phyloP scores from a whole-genome alignment of 2,113 vertebrate species.

The Heteronetta atricapilla region DNA sequence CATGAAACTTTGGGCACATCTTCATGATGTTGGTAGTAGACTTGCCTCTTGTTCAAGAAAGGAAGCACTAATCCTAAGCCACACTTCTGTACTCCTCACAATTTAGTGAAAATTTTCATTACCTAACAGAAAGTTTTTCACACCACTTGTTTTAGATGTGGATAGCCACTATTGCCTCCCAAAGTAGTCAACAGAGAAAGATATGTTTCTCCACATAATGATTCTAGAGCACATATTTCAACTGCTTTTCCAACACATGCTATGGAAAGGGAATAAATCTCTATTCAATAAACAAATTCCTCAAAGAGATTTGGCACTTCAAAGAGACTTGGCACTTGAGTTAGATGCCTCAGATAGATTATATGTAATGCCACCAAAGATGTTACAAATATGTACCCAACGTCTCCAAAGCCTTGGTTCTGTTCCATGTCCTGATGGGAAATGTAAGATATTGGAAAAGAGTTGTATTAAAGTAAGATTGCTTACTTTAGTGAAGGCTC shows the following conservation, averaged over 20 bases:
- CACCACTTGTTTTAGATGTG: background rate
- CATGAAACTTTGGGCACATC: rapidly evolving
- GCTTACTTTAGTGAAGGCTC: no score
- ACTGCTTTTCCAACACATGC: background rate
- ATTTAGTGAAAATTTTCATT: background rate
- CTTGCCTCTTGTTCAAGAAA: background rate
- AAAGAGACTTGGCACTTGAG: background rate
- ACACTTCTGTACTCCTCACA: background rate
- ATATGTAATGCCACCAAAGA: background rate
- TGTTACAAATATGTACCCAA: background rate
- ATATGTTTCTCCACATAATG: background rate
- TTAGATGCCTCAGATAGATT: background rate
- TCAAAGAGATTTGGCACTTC: background rate
- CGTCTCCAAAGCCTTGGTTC: background rate
- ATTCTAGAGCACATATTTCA: rapidly evolving
- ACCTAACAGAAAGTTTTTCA: background rate
- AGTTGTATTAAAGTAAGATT: background rate
- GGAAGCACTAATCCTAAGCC: background rate
- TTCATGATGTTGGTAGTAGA: background rate
- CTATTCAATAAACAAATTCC: background rate
- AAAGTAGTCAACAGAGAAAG: background rate
- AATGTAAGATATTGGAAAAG: background rate
- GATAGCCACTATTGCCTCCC: background rate
- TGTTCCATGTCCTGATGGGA: background rate
- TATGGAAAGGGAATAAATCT: background rate